phyloP scores from a whole-genome alignment of 2,888 invertebrate species.

The Lasius fuliginosus region DNA sequence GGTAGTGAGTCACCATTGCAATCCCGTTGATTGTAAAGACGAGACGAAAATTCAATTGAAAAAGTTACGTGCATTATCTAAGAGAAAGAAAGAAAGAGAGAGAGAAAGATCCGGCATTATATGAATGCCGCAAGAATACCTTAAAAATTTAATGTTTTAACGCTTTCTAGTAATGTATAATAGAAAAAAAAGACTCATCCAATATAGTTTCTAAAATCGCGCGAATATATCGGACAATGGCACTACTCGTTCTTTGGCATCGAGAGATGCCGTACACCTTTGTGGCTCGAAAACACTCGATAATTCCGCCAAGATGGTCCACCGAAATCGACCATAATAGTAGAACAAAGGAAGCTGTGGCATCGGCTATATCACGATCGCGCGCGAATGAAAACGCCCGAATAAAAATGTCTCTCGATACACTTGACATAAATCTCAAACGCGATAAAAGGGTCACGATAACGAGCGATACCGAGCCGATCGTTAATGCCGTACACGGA shows the following conservation, averaged over 20 bases:
- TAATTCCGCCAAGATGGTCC: slow-evolving; percentile 52
- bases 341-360: slow-evolving; percentile 68
- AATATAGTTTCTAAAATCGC: neutral
- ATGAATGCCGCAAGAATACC: neutral
- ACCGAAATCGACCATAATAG: slow-evolving; percentile 55
- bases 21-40: slow-evolving; percentile 13
- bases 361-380: slow-evolving; percentile 75
- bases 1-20: slow-evolving; percentile 14
- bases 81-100: neutral
- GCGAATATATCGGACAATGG: slow-evolving; percentile 41
- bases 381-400: slow-evolving; percentile 69
- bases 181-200: neutral
- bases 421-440: slow-evolving; percentile 76
- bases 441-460: slow-evolving; percentile 68
- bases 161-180: neutral
- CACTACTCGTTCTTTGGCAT: slow-evolving; percentile 25
- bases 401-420: slow-evolving; percentile 60
- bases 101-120: neutral
- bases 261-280: neutral
- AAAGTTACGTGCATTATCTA: slow-evolving; percentile 27
- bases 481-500: slow-evolving; percentile 66
- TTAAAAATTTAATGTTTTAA: neutral
- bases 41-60: slow-evolving; percentile 15
- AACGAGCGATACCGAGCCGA: slow-evolving; percentile 69
- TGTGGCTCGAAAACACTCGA: slow-evolving; percentile 60